Evolutionary conservation across 2,888 invertebrate species (phyloP).

Genomic region (Napeogenes sylphis): DNA sequence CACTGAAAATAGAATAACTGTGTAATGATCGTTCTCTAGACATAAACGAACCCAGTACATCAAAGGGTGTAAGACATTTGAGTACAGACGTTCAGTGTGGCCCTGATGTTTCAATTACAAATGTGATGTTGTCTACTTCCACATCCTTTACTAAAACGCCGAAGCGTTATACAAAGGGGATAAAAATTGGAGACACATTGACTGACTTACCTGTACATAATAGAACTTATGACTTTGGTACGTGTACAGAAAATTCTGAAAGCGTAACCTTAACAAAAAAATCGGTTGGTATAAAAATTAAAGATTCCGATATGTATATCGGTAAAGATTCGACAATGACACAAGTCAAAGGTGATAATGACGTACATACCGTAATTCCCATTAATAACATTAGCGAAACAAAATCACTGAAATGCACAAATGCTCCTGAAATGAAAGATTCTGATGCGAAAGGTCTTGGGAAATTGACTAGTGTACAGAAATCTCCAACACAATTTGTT

Average conservation of each 20-base stretch:
- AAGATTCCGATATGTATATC: constrained; percentile 22
- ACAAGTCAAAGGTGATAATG: constrained; percentile 16
- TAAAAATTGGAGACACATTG: constrained; percentile 47
- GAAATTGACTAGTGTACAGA: constrained; percentile 12
- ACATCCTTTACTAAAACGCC: constrained; percentile 47
- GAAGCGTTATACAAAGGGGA: constrained; percentile 42
- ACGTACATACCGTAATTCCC: not conserved
- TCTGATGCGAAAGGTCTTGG: constrained; percentile 40
- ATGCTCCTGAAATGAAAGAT: constrained; percentile 41
- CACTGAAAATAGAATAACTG: too few relatives aligned
- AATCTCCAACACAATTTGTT: constrained; percentile 13
- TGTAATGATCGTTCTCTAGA: constrained; percentile 43
- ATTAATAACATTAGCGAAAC: constrained; percentile 31
- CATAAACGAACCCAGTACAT: constrained; percentile 69
- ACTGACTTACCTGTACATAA: constrained; percentile 30
- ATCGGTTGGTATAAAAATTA: constrained; percentile 26
- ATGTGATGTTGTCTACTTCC: constrained; percentile 44
- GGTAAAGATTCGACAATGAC: constrained; percentile 34
- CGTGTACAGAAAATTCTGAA: constrained; percentile 32
- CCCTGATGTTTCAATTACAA: constrained; percentile 44
- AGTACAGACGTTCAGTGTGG: constrained; percentile 67
- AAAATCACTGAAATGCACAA: constrained; percentile 37
- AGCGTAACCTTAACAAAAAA: constrained; percentile 5
- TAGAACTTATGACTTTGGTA: constrained; percentile 42
- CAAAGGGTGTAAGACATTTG: constrained; percentile 64